Conservation (phyloP, 2,113 vertebrate species). For the Castor canadensis region DNA sequence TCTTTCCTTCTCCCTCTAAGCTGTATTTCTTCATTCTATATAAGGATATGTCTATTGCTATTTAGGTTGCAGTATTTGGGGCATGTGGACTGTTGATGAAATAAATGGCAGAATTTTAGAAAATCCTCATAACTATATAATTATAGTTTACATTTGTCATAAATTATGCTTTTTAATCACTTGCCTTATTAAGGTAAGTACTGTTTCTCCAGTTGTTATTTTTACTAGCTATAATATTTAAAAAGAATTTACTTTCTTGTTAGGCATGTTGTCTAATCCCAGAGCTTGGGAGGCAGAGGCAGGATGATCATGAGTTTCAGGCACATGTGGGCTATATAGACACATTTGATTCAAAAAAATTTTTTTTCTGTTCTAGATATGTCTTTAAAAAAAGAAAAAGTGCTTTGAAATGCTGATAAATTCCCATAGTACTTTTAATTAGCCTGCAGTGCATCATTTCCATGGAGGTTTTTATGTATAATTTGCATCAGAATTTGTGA, state of each 20-base stretch:
- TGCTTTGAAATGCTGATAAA: too few relatives aligned
- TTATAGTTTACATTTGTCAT: neutral
- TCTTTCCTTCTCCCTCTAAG: neutral
- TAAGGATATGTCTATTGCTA: neutral
- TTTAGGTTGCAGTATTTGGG: slow-evolving; percentile 32
- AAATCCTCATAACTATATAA: neutral
- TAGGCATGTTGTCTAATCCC: neutral
- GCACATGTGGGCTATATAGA: neutral
- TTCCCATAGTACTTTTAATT: neutral
- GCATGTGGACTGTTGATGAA: neutral
- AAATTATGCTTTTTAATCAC: neutral
- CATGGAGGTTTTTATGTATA: neutral
- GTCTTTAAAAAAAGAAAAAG: neutral
- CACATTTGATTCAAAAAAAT: neutral
- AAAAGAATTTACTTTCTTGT: neutral
- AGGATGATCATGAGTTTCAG: neutral
- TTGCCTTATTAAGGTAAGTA: neutral
- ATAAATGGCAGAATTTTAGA: slow-evolving; percentile 18
- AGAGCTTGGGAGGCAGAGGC: neutral
- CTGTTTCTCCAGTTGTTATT: neutral
- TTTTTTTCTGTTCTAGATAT: neutral
- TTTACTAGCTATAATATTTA: neutral
- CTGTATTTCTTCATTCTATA: neutral
- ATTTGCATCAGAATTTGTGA: slow-evolving; percentile 6
- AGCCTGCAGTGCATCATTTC: neutral